Conservation (phyloP, 1,140 invertebrate genomes). For the Kradibia gibbosae region DNA sequence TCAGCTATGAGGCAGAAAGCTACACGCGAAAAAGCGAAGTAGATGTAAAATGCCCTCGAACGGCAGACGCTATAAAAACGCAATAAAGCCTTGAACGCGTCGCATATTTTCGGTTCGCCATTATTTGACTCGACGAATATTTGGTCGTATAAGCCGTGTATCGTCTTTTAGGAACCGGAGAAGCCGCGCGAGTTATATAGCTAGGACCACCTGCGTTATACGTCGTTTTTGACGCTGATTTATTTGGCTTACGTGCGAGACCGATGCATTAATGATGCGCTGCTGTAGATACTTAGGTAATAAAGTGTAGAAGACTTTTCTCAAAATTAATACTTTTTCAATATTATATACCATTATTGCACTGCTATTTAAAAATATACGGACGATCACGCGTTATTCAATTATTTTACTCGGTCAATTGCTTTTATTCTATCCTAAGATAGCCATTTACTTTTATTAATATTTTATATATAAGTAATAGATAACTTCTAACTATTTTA, state of each 20-base stretch:
- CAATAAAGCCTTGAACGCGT: slow-evolving; percentile 22
- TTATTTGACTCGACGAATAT: slow-evolving; percentile 30
- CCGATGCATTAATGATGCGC: neutral
- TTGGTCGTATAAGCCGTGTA: neutral
- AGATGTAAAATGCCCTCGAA: slow-evolving; percentile 11
- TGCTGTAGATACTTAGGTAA: neutral
- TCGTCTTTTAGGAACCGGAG: neutral
- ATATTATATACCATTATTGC: too few relatives aligned
- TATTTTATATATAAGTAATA: too few relatives aligned
- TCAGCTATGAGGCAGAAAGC: slow-evolving; percentile 41
- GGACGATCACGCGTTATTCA: too few relatives aligned
- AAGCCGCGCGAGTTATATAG: neutral
- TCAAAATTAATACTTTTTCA: slow-evolving; percentile 30
- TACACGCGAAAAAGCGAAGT: neutral
- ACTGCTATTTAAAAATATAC: too few relatives aligned
- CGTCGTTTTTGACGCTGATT: slow-evolving; percentile 35
- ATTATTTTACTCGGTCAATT: too few relatives aligned
- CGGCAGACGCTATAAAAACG: slow-evolving; percentile 33
- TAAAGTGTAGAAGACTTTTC: slow-evolving; percentile 5
- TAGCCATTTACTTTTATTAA: too few relatives aligned
- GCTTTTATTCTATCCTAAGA: too few relatives aligned
- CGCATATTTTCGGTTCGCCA: slow-evolving; percentile 19
- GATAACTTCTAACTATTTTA: too few relatives aligned
- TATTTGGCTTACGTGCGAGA: neutral
- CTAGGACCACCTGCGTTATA: slow-evolving; percentile 18